Conservation (phyloP, 1,140 invertebrate species). For the Mactra quadrangularis region DNA sequence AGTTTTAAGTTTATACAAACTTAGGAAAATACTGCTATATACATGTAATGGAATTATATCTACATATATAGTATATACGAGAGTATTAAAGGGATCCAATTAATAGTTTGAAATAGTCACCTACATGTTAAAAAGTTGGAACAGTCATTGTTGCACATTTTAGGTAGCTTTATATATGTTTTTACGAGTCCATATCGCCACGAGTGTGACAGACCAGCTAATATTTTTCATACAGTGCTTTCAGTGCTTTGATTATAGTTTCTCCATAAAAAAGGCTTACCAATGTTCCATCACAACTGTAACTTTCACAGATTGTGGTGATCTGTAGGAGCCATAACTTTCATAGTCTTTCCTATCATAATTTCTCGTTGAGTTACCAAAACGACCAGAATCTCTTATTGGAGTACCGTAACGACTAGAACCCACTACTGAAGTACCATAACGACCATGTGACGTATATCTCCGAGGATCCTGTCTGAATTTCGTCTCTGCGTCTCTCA, state of each 20-base stretch:
- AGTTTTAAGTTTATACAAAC: neutral
- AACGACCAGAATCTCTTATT: too few species aligned
- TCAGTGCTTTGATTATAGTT: neutral
- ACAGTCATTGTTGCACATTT: neutral
- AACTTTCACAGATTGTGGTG: neutral
- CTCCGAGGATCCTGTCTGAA: neutral
- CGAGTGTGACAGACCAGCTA: neutral
- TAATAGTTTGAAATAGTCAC: too few species aligned
- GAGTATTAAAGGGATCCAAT: too few species aligned
- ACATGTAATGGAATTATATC: neutral
- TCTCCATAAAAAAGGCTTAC: neutral
- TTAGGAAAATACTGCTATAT: neutral
- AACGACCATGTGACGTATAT: neutral
- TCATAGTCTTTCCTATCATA: too few species aligned
- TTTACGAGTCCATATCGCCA: neutral
- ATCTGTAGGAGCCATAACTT: neutral
- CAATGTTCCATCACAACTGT: slow-evolving; percentile 39
- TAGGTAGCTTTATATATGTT: neutral
- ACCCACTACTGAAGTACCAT: too few species aligned
- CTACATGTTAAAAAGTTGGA: neutral
- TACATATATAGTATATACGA: neutral
- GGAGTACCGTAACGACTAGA: too few species aligned
- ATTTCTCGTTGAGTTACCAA: neutral
- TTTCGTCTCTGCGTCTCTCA: slow-evolving; percentile 6
- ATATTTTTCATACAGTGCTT: neutral